These are phyloP conservation scores for Drosophila kuntzei DNA, from an alignment of 2,888 invertebrate genomes.

Conservation along the genomic window DNA sequence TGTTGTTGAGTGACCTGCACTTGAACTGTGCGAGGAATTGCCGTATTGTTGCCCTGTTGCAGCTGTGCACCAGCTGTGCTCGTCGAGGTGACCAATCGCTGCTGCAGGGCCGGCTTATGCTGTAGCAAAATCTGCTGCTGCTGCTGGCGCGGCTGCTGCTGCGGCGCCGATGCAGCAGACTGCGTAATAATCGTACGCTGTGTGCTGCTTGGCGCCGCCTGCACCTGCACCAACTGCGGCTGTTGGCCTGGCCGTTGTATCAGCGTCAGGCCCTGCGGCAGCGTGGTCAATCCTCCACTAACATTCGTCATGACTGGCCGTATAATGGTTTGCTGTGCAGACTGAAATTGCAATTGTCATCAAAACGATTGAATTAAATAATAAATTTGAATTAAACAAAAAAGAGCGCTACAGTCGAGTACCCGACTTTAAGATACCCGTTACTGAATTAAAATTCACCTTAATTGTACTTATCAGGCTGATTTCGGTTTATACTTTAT, in stretches of 20 bases:
- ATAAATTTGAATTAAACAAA: not conserved
- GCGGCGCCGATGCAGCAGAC: conserved; percentile 68
- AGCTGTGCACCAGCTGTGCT: conserved; percentile 60
- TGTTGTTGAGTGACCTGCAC: conserved; percentile 82
- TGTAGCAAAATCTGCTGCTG: conserved; percentile 84
- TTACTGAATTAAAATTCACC: too few relatives aligned
- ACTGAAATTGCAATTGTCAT: conserved; percentile 53
- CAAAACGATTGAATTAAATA: not conserved
- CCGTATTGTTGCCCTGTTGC: conserved; percentile 60
- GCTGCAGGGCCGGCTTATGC: conserved; percentile 82
- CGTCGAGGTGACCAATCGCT: conserved; percentile 79
- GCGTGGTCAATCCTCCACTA: conserved; percentile 81
- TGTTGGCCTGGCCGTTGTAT: conserved; percentile 85
- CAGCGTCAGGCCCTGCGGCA: conserved; percentile 85
- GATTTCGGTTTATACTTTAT: too few relatives aligned
- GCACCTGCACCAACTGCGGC: conserved; percentile 85
- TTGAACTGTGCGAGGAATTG: conserved; percentile 80
- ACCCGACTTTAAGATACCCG: not conserved
- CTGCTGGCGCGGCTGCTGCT: conserved; percentile 83
- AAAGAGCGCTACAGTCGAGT: not conserved
- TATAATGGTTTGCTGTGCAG: conserved; percentile 85
- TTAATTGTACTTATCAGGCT: too few relatives aligned
- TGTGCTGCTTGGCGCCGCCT: conserved; percentile 81
- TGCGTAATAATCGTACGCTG: conserved; percentile 85
- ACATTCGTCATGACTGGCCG: conserved; percentile 84